A percentile compares a stretch with the other conserved stretches of the same genome.
These are phyloP conservation scores for Mustelus asterias DNA, from an alignment of 2,113 vertebrate genomes.

Conservation along the genomic window DNA sequence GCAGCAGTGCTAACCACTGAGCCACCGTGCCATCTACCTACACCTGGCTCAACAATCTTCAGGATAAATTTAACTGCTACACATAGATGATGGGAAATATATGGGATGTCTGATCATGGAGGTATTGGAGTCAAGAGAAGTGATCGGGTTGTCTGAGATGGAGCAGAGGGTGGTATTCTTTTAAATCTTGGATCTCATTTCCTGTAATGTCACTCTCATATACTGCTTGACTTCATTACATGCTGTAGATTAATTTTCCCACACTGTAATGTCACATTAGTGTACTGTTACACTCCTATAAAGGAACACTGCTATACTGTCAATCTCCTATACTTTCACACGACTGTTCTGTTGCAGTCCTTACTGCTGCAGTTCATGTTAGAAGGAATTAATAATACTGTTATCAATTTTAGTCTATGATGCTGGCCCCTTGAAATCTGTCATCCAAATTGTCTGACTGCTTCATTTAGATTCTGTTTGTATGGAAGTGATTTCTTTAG, in stretches of 20 bases:
- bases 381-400: neutral
- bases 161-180: neutral
- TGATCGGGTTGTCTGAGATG: neutral
- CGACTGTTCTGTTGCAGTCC: neutral
- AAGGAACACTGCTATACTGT: neutral
- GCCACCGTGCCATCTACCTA: no score
- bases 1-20: no score
- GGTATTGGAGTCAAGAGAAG: neutral
- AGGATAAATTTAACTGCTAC: neutral
- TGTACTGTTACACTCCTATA: neutral
- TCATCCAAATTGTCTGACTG: neutral
- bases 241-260: neutral
- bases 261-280: neutral
- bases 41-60: neutral
- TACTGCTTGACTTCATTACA: neutral
- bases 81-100: neutral
- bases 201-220: neutral
- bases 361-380: neutral
- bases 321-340: neutral
- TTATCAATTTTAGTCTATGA: neutral
- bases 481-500: constrained; percentile 20
- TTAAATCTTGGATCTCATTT: neutral
- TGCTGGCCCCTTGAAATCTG: neutral
- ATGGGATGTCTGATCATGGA: neutral
- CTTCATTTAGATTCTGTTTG: neutral